phyloP scores from a whole-genome alignment of 2,113 vertebrate genomes.

The Lanius collurio region DNA sequence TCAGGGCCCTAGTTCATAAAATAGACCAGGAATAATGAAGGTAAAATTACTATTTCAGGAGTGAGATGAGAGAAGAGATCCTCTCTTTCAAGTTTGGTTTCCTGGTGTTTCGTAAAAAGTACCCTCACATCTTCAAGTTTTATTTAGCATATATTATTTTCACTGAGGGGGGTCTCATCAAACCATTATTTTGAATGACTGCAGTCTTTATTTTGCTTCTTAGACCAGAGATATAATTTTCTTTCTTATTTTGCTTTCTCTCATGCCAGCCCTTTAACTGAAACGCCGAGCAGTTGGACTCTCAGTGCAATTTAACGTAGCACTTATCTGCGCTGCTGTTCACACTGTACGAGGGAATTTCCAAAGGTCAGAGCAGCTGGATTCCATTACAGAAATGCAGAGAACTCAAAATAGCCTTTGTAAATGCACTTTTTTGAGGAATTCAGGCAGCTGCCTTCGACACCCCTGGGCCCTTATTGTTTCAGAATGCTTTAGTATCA shows the following conservation, averaged over 20 bases:
- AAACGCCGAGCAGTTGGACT: conserved; percentile 52
- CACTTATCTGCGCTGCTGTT: conserved; percentile 75
- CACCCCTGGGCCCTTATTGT: conserved; percentile 67
- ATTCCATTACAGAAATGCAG: conserved; percentile 67
- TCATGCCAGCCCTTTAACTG: not conserved
- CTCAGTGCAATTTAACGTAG: conserved; percentile 60
- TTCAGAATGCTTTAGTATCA: conserved; percentile 71
- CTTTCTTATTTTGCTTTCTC: not conserved
- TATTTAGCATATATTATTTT: not conserved
- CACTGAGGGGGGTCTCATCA: not conserved
- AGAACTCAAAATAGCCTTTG: conserved; percentile 70
- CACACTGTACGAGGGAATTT: conserved; percentile 68
- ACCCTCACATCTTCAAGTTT: not conserved
- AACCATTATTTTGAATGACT: not conserved
- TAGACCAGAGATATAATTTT: not conserved
- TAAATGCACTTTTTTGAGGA: conserved; percentile 70
- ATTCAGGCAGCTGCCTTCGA: conserved; percentile 72
- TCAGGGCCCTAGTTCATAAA: not conserved
- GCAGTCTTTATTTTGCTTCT: not conserved
- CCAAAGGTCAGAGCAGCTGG: conserved; percentile 75
- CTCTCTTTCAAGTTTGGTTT: not conserved
- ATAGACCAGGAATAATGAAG: not conserved
- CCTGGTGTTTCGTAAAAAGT: not conserved
- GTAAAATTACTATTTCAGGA: not conserved
- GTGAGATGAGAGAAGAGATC: not conserved